These are phyloP conservation scores for Paramormyrops hopkinsi DNA, from an alignment of 2,797 vertebrate species.

Conservation along the genomic window DNA sequence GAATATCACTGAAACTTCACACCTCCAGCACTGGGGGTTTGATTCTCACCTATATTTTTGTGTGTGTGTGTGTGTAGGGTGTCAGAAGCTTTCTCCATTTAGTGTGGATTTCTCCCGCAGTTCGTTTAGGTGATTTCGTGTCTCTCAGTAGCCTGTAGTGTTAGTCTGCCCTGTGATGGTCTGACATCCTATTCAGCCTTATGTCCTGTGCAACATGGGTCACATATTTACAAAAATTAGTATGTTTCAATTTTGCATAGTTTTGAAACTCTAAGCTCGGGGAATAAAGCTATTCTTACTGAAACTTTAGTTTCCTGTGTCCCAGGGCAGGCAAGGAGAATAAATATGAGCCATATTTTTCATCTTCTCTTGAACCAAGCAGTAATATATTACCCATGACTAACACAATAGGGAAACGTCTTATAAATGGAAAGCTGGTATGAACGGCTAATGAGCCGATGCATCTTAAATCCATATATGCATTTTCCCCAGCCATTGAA, in stretches of 20 bases:
- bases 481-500: background rate
- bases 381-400: constrained; percentile 14
- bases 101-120: background rate
- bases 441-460: constrained; percentile 12
- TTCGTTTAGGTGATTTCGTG: background rate
- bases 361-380: constrained; percentile 7
- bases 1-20: background rate
- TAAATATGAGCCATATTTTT: constrained; percentile 1
- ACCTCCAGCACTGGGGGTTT: background rate
- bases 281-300: background rate
- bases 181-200: background rate
- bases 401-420: background rate
- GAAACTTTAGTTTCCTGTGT: background rate
- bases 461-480: background rate
- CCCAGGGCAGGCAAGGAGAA: background rate
- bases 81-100: background rate
- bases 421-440: background rate
- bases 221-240: background rate
- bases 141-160: background rate
- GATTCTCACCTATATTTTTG: background rate
- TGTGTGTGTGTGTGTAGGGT: background rate
- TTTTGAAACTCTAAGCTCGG: background rate
- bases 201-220: background rate
- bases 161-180: background rate
- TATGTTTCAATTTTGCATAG: background rate